These are phyloP conservation scores for Sarotherodon lohbergeri DNA, from an alignment of 2,113 vertebrate species.

Conservation along the genomic window DNA sequence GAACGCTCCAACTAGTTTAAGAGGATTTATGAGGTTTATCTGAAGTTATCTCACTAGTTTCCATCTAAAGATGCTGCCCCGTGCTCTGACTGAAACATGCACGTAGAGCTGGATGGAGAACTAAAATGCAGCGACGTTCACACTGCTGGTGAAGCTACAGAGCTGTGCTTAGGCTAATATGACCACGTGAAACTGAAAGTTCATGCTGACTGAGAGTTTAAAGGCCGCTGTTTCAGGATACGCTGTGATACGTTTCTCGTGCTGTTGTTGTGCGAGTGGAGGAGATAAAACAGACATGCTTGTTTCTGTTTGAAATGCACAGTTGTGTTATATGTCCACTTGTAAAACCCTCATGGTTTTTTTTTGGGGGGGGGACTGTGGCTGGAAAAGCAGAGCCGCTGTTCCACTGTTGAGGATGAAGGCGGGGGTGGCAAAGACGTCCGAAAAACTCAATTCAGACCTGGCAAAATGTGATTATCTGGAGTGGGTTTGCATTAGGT, in stretches of 20 bases:
- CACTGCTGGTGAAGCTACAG: neutral
- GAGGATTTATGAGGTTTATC: too few relatives aligned
- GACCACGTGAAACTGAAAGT: neutral
- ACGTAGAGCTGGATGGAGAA: neutral
- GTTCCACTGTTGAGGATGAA: slow-evolving; percentile 31
- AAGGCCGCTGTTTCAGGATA: neutral
- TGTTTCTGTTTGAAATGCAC: slow-evolving; percentile 26
- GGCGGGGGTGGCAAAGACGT: slow-evolving; percentile 45
- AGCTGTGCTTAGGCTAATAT: neutral
- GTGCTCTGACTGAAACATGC: too few relatives aligned
- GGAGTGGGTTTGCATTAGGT: slow-evolving; percentile 76
- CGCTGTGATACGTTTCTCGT: neutral
- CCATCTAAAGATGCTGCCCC: neutral
- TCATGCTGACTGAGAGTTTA: neutral
- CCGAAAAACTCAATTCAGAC: slow-evolving; percentile 69
- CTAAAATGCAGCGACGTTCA: rapidly evolving
- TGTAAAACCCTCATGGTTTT: slow-evolving; percentile 36
- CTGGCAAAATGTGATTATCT: slow-evolving; percentile 75
- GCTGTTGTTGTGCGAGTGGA: neutral
- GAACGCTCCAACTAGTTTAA: neutral
- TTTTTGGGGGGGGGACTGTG: neutral
- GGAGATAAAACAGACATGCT: slow-evolving; percentile 6
- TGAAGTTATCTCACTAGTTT: neutral
- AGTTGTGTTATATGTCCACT: slow-evolving; percentile 48
- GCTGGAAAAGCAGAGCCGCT: slow-evolving; percentile 35